Base-by-base conservation (phyloP, 2,797 vertebrate species). In the Parauchenoglanis ngamensis region DNA sequence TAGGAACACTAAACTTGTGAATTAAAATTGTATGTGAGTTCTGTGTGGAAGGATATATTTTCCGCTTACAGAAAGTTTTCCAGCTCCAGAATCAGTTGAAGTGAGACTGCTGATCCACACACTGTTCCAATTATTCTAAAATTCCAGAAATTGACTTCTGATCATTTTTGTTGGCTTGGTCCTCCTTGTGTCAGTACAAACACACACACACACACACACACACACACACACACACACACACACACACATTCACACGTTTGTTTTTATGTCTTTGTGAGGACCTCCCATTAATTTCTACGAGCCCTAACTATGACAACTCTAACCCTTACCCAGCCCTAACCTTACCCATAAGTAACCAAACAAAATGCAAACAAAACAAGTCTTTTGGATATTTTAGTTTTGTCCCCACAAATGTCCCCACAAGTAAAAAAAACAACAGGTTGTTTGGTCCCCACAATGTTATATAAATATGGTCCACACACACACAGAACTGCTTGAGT, bases 121-220 rank as follows among this genome's bases (percentile, higher is more conserved):
- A 84, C 83, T 54, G 49, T 84, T 70, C 49, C 82, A 84, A 70
- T 84, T 84, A 84, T 56, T 70, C 49, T 3, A n/a, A 52, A 68
- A 84, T 84, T 70, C 49, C 82, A 84, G n/a, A n/a, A 65, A 83
- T 83, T 52, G 25, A 83, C 46, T 56, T 70, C 81, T 83, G 44
- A 68, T 83, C 61, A 83, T 83, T 83, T 35, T 68, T 67, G 81
- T 83, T 83, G 81, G 81, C 44, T 70, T 15, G 11, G 68, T 78
- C 73, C 19, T 40, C 23, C 23, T 44, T 63, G 52, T 46, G 0
- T 61, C 35, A 61, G 23, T 25, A 63, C 23, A 46, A 6, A 81
- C 13, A 49, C 79, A 44, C 23, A 79, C 54, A 59, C 77, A 61
- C 78, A 80, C 35, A 80, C 78, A 56, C 78, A 73, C 67, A 35